These are phyloP conservation scores for Pagrus major DNA, from an alignment of 2,113 vertebrate genomes.

Conservation along the genomic window DNA sequence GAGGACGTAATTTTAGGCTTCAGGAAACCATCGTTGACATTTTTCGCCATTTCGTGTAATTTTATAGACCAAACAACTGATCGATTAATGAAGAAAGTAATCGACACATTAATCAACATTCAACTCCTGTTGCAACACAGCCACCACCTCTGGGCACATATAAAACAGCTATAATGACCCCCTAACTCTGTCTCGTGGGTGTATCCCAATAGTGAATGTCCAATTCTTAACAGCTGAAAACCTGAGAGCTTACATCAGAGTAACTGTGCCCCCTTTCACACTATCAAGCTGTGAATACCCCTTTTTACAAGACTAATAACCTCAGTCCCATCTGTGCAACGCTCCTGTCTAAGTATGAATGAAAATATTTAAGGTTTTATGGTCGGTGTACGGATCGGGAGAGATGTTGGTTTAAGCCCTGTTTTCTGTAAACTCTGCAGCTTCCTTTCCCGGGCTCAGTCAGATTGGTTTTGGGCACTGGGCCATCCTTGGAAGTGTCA, in stretches of 20 bases:
- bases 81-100: too few relatives aligned
- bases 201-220: conserved; percentile 14
- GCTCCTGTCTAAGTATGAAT: conserved; percentile 11
- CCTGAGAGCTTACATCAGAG: not conserved
- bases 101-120: too few relatives aligned
- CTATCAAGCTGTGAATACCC: conserved; percentile 38
- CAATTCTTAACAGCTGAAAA: conserved; percentile 18
- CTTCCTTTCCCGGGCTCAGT: conserved; percentile 54
- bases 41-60: too few relatives aligned
- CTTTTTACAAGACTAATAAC: conserved; percentile 55
- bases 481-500: conserved; percentile 76
- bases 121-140: conserved; percentile 14
- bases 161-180: conserved; percentile 25
- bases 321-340: conserved; percentile 32
- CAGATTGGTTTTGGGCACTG: conserved; percentile 66
- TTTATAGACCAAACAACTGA: too few relatives aligned
- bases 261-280: conserved; percentile 38
- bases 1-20: too few relatives aligned
- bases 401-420: conserved; percentile 52
- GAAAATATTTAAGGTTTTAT: conserved; percentile 38
- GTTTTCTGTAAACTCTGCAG: conserved; percentile 46
- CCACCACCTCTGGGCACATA: not conserved
- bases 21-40: too few relatives aligned
- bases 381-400: conserved; percentile 51
- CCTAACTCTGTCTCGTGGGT: not conserved